Evolutionary conservation across 2,797 vertebrate genomes (phyloP).

Genomic region (Pipistrellus nathusii): DNA sequence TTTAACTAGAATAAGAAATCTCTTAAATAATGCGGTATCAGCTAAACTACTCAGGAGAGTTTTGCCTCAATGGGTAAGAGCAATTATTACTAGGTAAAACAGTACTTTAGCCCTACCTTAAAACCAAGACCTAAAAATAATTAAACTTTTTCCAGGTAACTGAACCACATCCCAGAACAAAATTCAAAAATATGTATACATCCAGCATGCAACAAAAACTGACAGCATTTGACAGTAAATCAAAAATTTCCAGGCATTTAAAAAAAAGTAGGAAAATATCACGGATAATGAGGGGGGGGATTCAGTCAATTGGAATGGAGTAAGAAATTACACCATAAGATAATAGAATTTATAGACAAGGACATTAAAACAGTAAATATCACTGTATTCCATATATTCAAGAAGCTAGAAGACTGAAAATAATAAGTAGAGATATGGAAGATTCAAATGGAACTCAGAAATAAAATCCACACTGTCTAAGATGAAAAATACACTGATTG

Average conservation of each 20-base stretch:
- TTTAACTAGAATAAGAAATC: not conserved
- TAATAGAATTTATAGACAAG: not conserved
- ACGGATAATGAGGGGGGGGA: not conserved
- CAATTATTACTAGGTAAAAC: not conserved
- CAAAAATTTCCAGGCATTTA: not conserved
- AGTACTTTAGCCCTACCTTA: not conserved
- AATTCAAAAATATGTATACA: constrained; percentile 2
- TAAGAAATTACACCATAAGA: constrained; percentile 11
- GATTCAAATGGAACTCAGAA: not conserved
- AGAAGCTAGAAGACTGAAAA: not conserved
- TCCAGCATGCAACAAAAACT: not conserved
- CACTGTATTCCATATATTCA: not conserved
- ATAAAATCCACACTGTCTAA: not conserved
- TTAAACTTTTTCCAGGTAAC: not conserved
- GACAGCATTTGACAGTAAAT: not conserved
- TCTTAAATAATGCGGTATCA: not conserved
- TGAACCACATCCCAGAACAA: not conserved
- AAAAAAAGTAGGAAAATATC: not conserved
- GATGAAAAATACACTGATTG: not conserved
- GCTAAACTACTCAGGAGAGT: not conserved
- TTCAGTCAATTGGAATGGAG: not conserved
- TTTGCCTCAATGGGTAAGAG: not conserved
- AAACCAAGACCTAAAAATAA: constrained; percentile 4
- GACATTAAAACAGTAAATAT: not conserved
- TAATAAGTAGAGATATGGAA: not conserved